phyloP scores from a whole-genome alignment of 1,140 invertebrate genomes.

The Rhagoletis zephyria region DNA sequence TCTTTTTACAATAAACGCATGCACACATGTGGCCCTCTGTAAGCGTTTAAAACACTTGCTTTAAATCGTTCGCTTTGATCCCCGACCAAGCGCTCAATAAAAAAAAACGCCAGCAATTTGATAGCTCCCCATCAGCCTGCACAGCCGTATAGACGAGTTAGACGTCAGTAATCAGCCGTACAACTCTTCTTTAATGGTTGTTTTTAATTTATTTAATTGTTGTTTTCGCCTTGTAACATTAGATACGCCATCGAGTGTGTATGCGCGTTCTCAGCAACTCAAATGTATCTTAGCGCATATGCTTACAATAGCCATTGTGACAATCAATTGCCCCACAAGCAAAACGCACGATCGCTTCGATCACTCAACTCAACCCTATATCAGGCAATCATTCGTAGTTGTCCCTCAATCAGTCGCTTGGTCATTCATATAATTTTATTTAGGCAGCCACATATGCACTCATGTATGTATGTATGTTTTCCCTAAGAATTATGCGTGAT shows the following conservation, averaged over 20 bases:
- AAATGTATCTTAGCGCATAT: neutral
- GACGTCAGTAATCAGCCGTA: neutral
- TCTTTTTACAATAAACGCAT: neutral
- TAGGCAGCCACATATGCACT: no score
- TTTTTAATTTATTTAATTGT: constrained; percentile 29
- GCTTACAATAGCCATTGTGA: neutral
- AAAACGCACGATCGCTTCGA: neutral
- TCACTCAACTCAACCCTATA: neutral
- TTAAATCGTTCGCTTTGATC: neutral
- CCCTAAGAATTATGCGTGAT: neutral
- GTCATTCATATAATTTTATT: neutral
- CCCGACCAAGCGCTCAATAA: neutral
- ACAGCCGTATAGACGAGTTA: neutral
- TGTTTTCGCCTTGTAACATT: constrained; percentile 24
- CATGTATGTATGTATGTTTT: neutral
- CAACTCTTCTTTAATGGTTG: constrained; percentile 21
- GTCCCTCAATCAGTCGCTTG: neutral
- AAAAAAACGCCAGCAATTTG: neutral
- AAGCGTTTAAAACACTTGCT: neutral
- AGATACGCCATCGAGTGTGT: neutral
- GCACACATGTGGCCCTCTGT: neutral
- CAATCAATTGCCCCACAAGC: neutral
- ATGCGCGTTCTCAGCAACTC: neutral
- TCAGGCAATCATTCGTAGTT: neutral
- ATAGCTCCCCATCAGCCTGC: neutral